These are phyloP conservation scores for Speoplatyrhinus poulsoni DNA, from an alignment of 2,113 vertebrate species.

Conservation along the genomic window DNA sequence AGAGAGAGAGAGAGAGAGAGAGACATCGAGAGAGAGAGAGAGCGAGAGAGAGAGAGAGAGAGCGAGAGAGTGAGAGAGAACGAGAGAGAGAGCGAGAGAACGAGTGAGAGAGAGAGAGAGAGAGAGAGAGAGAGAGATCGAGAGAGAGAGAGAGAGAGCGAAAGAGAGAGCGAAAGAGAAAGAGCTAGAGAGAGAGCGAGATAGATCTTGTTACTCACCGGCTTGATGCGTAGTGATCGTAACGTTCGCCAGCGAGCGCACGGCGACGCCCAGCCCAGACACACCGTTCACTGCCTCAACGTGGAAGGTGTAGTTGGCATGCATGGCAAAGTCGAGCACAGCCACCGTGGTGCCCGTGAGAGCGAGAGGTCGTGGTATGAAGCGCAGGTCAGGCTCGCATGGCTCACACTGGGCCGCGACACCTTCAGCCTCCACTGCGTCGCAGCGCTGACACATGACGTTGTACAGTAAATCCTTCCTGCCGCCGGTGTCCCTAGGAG, in stretches of 20 bases:
- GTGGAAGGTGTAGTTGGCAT: slow-evolving; percentile 95
- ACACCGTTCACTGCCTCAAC: slow-evolving; percentile 94
- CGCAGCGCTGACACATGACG: slow-evolving; percentile 90
- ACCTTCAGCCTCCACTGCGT: slow-evolving; percentile 46
- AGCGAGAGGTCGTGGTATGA: slow-evolving; percentile 86
- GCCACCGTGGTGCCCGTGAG: slow-evolving; percentile 88
- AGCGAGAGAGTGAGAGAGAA: too few relatives aligned
- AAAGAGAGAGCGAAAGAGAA: too few relatives aligned
- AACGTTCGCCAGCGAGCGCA: slow-evolving; percentile 86
- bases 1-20: too few relatives aligned
- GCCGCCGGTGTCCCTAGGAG: slow-evolving; percentile 90
- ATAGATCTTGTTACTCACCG: slow-evolving; percentile 79
- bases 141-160: too few relatives aligned
- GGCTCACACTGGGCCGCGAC: slow-evolving; percentile 81
- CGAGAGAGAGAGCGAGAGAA: not conserved
- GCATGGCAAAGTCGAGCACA: slow-evolving; percentile 88
- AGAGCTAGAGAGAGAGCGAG: not conserved
- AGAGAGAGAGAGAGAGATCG: not conserved
- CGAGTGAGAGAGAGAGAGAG: not conserved
- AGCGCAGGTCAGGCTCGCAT: slow-evolving; percentile 89
- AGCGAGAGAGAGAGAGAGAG: too few relatives aligned
- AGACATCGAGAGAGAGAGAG: too few relatives aligned
- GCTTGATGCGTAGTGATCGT: slow-evolving; percentile 90
- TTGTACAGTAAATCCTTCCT: slow-evolving; percentile 94
- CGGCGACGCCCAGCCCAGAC: slow-evolving; percentile 83